Conservation (phyloP, 2,888 invertebrate genomes). For the Nomada fabriciana region DNA sequence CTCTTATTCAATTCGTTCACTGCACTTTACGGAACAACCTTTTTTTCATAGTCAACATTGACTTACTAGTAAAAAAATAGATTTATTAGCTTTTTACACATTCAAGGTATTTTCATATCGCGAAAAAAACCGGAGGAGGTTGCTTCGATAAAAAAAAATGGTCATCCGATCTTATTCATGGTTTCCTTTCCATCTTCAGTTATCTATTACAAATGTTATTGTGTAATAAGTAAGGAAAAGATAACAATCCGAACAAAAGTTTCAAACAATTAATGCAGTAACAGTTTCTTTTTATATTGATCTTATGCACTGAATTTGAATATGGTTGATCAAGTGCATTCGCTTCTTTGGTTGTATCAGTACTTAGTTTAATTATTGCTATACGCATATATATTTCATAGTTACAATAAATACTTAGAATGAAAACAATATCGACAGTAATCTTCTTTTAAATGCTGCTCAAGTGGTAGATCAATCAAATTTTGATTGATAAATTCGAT, state of each 20-base stretch:
- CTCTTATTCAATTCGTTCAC: constrained; percentile 43
- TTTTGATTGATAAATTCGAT: constrained; percentile 36
- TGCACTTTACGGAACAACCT: constrained; percentile 48
- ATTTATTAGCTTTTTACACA: constrained; percentile 59
- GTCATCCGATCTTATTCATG: constrained; percentile 39
- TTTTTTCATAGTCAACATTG: constrained; percentile 46
- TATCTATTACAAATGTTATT: constrained; percentile 48
- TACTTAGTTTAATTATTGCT: constrained; percentile 73
- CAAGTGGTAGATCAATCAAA: constrained; percentile 34
- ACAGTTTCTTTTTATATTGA: constrained; percentile 39
- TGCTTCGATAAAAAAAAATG: constrained; percentile 44
- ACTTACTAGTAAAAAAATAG: constrained; percentile 72
- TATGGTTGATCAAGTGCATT: constrained; percentile 62
- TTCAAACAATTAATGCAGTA: constrained; percentile 54
- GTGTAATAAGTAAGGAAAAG: constrained; percentile 28
- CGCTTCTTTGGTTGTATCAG: constrained; percentile 71
- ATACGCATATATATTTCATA: constrained; percentile 65
- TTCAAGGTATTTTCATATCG: constrained; percentile 58
- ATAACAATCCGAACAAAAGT: constrained; percentile 28
- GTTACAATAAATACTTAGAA: constrained; percentile 71
- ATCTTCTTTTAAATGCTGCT: constrained; percentile 47
- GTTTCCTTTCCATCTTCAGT: constrained; percentile 33
- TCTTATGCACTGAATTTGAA: constrained; percentile 48
- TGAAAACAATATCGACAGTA: constrained; percentile 54
- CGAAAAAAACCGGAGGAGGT: constrained; percentile 62